Percentiles rank a stretch among this genome's conserved stretches.
Conservation (phyloP, 2,113 vertebrate species). For the Bothrops jararaca region DNA sequence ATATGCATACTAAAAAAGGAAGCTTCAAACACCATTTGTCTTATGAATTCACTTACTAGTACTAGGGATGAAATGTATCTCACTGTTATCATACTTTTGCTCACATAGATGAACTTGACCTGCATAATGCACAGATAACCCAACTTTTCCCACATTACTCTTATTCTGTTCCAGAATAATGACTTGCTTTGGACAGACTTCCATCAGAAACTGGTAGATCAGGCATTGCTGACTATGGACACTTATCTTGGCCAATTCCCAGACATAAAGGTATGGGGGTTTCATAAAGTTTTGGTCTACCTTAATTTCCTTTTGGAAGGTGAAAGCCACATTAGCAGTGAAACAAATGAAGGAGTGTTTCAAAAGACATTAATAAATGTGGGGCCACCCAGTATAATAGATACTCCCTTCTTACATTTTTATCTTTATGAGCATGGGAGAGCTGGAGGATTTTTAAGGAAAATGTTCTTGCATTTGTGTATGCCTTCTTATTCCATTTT, state of each 20-base stretch:
- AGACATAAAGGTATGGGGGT: conserved; percentile 87
- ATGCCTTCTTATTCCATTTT: neutral
- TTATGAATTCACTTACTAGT: neutral
- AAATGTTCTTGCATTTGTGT: neutral
- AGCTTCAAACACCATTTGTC: neutral
- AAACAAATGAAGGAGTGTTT: neutral
- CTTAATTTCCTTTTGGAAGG: neutral
- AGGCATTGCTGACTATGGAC: conserved; percentile 97
- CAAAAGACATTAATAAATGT: neutral
- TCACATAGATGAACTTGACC: neutral
- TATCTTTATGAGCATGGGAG: neutral
- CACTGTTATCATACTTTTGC: neutral
- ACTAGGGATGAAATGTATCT: neutral
- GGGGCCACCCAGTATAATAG: neutral
- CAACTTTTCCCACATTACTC: neutral
- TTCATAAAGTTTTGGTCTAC: neutral
- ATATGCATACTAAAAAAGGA: neutral
- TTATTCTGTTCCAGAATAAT: conserved; percentile 79
- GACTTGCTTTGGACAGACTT: conserved; percentile 95
- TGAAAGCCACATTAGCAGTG: neutral
- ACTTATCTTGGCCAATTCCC: conserved; percentile 98
- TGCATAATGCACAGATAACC: neutral
- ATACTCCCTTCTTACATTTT: neutral
- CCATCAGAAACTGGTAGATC: conserved; percentile 96
- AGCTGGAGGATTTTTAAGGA: neutral